Percentiles rank a stretch among this genome's conserved stretches.
Conservation (phyloP, 2,888 invertebrate genomes). For the Chesias legatella region DNA sequence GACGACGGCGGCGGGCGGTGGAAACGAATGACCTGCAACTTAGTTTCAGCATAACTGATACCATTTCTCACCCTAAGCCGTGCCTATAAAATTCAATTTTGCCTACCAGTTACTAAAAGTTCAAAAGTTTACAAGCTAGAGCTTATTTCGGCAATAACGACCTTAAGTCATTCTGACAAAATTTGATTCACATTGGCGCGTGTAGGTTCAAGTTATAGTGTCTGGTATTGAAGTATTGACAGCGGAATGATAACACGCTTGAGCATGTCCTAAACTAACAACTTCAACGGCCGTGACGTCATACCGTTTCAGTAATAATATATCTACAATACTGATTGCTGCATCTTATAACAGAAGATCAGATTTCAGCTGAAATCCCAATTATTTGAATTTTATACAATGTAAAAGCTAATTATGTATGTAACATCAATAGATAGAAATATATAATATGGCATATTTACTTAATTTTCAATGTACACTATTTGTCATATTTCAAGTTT, state of each 20-base stretch:
- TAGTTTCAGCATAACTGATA: constrained; percentile 12
- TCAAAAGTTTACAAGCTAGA: constrained; percentile 9
- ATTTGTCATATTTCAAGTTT: too few species aligned
- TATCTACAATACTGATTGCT: too few species aligned
- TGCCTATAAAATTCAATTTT: constrained; percentile 22
- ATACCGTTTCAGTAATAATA: background rate
- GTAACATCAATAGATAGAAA: too few species aligned
- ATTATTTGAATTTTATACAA: too few species aligned
- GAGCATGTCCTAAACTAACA: constrained; percentile 37
- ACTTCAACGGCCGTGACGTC: constrained; percentile 28
- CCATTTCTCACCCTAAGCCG: constrained; percentile 19
- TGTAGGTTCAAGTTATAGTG: constrained; percentile 13
- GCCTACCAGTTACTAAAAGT: constrained; percentile 1
- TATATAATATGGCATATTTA: too few species aligned
- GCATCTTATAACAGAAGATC: too few species aligned
- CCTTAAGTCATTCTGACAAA: constrained; percentile 3
- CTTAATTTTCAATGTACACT: too few species aligned
- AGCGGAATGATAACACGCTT: constrained; percentile 28
- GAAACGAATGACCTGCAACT: constrained; percentile 38
- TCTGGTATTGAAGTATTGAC: constrained; percentile 29
- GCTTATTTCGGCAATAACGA: constrained; percentile 6
- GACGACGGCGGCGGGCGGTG: constrained; percentile 22
- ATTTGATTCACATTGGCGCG: constrained; percentile 5
- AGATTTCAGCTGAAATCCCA: too few species aligned
- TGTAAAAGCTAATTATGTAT: too few species aligned